Conservation (phyloP, 2,888 invertebrate species). For the Capitulum mitella region DNA sequence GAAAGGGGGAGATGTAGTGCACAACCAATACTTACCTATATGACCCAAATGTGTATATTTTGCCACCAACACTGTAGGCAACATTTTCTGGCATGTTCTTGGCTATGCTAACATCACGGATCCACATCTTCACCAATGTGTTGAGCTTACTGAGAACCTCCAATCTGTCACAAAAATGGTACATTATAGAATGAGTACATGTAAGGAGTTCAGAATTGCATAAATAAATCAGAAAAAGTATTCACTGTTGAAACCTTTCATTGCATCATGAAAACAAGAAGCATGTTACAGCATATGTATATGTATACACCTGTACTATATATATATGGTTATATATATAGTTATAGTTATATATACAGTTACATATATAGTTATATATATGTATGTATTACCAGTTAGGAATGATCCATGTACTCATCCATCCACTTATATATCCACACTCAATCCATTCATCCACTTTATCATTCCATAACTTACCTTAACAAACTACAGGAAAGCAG, state of each 20-base stretch:
- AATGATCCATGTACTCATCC: too few species aligned
- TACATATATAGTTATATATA: too few species aligned
- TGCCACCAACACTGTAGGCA: slow-evolving; percentile 71
- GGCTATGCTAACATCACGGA: slow-evolving; percentile 69
- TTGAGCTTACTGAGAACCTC: slow-evolving; percentile 67
- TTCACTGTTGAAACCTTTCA: background rate
- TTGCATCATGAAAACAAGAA: background rate
- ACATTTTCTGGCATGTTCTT: slow-evolving; percentile 83
- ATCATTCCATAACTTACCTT: too few species aligned
- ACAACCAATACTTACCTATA: slow-evolving; percentile 50
- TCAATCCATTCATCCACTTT: too few species aligned
- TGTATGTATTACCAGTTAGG: too few species aligned
- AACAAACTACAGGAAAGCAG: too few species aligned
- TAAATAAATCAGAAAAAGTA: background rate
- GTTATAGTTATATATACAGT: background rate
- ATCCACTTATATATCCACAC: too few species aligned
- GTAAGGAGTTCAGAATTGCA: too few species aligned
- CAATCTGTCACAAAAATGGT: slow-evolving; percentile 44
- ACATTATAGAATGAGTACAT: too few species aligned
- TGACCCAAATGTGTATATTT: slow-evolving; percentile 99
- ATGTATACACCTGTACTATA: background rate
- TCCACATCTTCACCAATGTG: slow-evolving; percentile 87
- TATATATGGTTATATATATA: background rate
- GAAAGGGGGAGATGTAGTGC: background rate
- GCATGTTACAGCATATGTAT: background rate